Percentiles rank a stretch among this genome's conserved stretches.
Evolutionary conservation across 2,888 invertebrate genomes (phyloP).

Genomic region (Protodeltote pygarga): DNA sequence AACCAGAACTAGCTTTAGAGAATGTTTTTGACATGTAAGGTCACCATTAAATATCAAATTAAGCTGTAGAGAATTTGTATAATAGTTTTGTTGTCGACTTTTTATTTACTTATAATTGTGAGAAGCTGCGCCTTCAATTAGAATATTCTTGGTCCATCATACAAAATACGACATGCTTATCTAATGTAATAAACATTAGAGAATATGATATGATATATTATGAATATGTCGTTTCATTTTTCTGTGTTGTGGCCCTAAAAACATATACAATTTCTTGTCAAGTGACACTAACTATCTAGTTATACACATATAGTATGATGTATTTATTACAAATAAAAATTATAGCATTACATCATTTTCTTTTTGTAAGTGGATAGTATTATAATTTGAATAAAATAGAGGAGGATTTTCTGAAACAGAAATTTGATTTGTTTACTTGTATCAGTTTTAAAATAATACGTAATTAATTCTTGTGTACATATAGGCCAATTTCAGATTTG

Average conservation of each 20-base stretch:
- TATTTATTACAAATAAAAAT: conserved; percentile 37
- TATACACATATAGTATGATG: conserved; percentile 32
- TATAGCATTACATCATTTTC: conserved; percentile 32
- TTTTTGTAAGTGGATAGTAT: conserved; percentile 40
- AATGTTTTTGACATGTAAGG: conserved; percentile 90
- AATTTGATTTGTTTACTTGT: conserved; percentile 21
- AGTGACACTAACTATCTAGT: no score
- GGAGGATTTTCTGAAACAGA: conserved; percentile 17
- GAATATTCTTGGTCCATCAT: conserved; percentile 62
- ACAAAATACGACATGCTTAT: conserved; percentile 62
- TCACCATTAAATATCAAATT: conserved; percentile 58
- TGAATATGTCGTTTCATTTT: conserved; percentile 63
- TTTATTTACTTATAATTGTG: conserved; percentile 69
- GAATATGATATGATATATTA: conserved; percentile 46
- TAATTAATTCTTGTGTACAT: no score
- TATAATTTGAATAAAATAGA: conserved; percentile 33
- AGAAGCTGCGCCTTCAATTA: conserved; percentile 58
- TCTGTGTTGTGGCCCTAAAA: conserved; percentile 28
- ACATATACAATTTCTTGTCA: conserved; percentile 42
- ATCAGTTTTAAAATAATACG: conserved; percentile 14
- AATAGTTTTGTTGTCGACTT: conserved; percentile 77
- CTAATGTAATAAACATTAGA: conserved; percentile 74
- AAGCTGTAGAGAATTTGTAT: conserved; percentile 81
- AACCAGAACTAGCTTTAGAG: conserved; percentile 96
- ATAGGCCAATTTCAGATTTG: no score